Evolutionary conservation across 2,797 vertebrate species (phyloP), one percentile per base, ranked within the genome.

Genomic region (Xenentodon cancila): DNA sequence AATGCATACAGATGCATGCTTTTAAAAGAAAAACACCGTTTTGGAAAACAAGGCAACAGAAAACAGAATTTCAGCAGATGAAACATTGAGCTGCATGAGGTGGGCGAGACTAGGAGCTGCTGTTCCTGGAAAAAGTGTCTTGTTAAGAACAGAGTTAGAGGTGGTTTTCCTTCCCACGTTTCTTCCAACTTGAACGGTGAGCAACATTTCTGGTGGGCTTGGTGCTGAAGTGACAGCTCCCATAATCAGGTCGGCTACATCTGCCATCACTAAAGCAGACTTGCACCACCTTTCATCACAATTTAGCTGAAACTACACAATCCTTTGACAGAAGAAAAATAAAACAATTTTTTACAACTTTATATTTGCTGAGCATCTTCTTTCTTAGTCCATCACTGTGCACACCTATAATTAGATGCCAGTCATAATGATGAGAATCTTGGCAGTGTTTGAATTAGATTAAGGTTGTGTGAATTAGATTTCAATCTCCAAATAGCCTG

Each of bases 361-460:
- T 71, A 60, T 66, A 71, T 81, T 77, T 48, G 1, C 49, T 0
- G 1, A 50, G 19, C 12, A 3, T 49, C 72, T 59, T 49, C 51
- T 44, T 43, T 64, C 51, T 11, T 15, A 70, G 63, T 71, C 59
- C 8, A 66, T 82, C 70, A 58, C 32, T 0, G 54, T 18, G 4
- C 46, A n/a, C 59, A n/a, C 53, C 72, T 76, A 58, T 89, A 89
- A 88, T 86, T 84, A 84, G 72, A 72, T 76, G 81, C 75, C 84
- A 81, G 70, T 87, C 84, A 81, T 80, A 84, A 84, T 77, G 78
- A 76, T 55, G 71, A 6, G 70, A 65, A 82, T 84, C 68, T 80
- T 81, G 67, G 69, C 67, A 69, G 42, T 75, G 79, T 86, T 80
- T 84, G 79, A 84, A 80, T 84, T 81, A 80, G 84, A 87, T 85